These are phyloP conservation scores for Plagodis dolabraria DNA, from an alignment of 2,888 invertebrate species.

Conservation along the genomic window DNA sequence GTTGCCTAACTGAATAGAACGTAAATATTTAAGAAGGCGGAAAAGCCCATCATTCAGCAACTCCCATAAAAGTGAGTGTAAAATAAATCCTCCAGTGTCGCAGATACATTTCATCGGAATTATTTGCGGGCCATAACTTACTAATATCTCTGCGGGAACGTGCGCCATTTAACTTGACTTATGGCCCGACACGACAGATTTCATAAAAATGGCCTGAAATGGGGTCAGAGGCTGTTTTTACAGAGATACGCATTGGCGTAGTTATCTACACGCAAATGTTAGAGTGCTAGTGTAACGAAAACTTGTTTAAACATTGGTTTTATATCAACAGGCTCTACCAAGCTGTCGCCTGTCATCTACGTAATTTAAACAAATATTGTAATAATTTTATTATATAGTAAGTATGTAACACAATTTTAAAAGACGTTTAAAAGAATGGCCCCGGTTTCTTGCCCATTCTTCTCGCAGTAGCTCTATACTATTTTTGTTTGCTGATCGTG, in stretches of 20 bases:
- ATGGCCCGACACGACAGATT: constrained; percentile 57
- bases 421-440: too few species aligned
- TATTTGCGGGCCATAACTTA: constrained; percentile 68
- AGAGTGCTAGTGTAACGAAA: background rate
- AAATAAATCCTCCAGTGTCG: constrained; percentile 30
- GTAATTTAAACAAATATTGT: too few species aligned
- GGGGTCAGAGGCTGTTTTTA: constrained; percentile 37
- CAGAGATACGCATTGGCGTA: constrained; percentile 3
- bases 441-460: too few species aligned
- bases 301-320: too few species aligned
- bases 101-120: constrained; percentile 37
- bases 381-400: too few species aligned
- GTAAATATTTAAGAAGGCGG: background rate
- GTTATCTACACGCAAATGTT: background rate
- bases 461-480: too few species aligned
- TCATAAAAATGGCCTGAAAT: constrained; percentile 52
- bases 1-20: too few species aligned
- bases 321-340: too few species aligned
- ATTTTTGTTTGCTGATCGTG: too few species aligned
- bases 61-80: constrained; percentile 27
- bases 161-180: constrained; percentile 73
- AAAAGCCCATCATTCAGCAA: constrained; percentile 8
- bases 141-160: constrained; percentile 62
- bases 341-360: too few species aligned
- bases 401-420: too few species aligned